Evolutionary conservation across 1,140 invertebrate species (phyloP), one percentile per base, ranked within the genome.

Genomic region (Caerostris extrusa): DNA sequence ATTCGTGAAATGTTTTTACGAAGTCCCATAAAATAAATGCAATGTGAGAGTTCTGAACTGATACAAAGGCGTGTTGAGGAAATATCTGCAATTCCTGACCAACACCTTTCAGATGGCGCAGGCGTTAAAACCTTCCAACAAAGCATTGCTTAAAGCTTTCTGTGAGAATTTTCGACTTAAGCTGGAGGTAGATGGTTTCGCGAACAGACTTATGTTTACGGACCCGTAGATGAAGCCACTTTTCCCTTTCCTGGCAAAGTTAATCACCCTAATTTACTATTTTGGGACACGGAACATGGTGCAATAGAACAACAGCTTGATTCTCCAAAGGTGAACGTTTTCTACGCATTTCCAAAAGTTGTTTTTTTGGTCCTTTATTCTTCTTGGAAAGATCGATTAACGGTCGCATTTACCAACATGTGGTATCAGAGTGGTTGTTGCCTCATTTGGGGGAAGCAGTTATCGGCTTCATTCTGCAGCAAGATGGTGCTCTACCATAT

Each of bases 371-470:
- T 61, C 88, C 17, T 69, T 90, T 94, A 91, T 94, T 88, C 64
- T 69, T 69, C 88, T 61, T 57, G 50, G 90, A 82, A 89, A 94
- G 64, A 93, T 71, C 81, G 34, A 86, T 87, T 86, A 53, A 67
- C 10, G 77, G 58, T n/a, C 8, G 7, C 56, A 67, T 86, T 81
- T 87, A 93, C 82, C 83, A 81, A 57, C 69, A 90, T n/a, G 82
- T 61, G 58, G 88, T 94, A 56, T 81, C 55, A 19, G 71, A 93
- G 90, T 95, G 69, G 71, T 91, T 90, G 34, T 19, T 91, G 3
- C 88, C 93, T 14, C 87, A 94, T 77, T 64, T 94, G 71, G 64
- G 94, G 82, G 77, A 94, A 56, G 56, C 58, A 8, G 94, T 94
- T 67, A 89, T 90, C 7, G 71, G 87, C 61, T 64, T 94, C n/a